phyloP scores from a whole-genome alignment of 2,113 vertebrate genomes.

The Scomber colias region DNA sequence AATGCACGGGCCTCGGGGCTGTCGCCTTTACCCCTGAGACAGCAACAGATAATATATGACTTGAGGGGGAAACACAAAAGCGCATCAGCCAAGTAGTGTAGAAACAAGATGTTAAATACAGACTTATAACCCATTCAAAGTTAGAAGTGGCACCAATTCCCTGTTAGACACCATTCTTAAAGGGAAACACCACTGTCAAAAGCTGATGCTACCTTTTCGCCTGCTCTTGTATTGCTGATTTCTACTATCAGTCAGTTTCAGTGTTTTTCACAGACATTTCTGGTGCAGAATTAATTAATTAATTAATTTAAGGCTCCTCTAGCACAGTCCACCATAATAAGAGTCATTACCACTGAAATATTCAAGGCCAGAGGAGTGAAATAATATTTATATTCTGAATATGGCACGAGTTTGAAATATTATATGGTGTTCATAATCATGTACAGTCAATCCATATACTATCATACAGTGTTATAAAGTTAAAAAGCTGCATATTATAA shows the following conservation, averaged over 20 bases:
- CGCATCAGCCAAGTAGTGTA: not conserved
- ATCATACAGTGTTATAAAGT: constrained; percentile 1
- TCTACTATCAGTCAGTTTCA: too few species aligned
- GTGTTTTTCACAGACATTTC: not conserved
- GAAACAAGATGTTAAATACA: not conserved
- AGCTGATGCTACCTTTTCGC: constrained; percentile 29
- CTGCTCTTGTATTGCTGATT: not conserved
- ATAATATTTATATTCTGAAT: not conserved
- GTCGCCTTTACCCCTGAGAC: constrained; percentile 93
- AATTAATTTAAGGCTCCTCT: not conserved
- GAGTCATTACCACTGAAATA: not conserved
- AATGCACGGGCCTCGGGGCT: constrained; percentile 94
- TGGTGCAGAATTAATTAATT: not conserved
- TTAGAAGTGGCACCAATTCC: not conserved
- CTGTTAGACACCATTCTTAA: constrained; percentile 26
- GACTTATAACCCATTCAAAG: not conserved
- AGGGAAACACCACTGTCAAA: constrained; percentile 57
- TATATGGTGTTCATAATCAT: not conserved
- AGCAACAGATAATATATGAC: constrained; percentile 7
- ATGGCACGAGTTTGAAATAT: not conserved
- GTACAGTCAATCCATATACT: constrained; percentile 6
- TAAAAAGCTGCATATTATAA: constrained; percentile 3
- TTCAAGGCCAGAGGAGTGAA: not conserved
- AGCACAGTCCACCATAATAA: not conserved
- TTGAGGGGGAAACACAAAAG: not conserved